phyloP scores from a whole-genome alignment of 2,113 vertebrate genomes.

The Pteropus alecto region DNA sequence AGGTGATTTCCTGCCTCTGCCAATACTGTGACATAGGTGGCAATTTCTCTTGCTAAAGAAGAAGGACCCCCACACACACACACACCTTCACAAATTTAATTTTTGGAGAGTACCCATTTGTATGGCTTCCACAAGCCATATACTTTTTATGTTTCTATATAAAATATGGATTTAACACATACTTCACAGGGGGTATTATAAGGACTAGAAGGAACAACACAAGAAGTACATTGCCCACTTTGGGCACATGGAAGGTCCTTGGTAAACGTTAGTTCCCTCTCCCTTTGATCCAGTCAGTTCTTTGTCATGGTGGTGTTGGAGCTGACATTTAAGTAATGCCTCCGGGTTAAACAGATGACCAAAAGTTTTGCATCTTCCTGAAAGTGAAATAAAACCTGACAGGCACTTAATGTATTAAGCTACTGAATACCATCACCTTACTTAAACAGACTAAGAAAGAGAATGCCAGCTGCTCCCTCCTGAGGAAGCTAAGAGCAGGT shows the following conservation, averaged over 20 bases:
- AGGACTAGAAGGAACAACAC: neutral
- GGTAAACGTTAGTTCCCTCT: neutral
- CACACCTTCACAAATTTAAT: neutral
- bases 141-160: neutral
- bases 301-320: neutral
- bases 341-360: neutral
- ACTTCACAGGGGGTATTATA: neutral
- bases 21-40: neutral
- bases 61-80: neutral
- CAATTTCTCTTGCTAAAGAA: neutral
- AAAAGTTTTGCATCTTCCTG: slow-evolving; percentile 1
- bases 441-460: neutral
- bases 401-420: neutral
- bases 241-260: neutral
- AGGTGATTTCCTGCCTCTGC: neutral
- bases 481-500: neutral
- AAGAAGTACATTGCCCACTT: neutral
- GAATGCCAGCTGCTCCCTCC: neutral
- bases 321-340: neutral
- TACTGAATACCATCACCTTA: neutral
- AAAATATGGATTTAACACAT: neutral
- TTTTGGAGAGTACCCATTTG: neutral
- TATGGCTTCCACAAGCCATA: neutral
- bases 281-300: neutral
- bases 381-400: neutral